Base-by-base conservation (phyloP, 30 jellyfish, hydroid and myxozoan species). In the Aurelia aurita complex sp. Pacific region DNA sequence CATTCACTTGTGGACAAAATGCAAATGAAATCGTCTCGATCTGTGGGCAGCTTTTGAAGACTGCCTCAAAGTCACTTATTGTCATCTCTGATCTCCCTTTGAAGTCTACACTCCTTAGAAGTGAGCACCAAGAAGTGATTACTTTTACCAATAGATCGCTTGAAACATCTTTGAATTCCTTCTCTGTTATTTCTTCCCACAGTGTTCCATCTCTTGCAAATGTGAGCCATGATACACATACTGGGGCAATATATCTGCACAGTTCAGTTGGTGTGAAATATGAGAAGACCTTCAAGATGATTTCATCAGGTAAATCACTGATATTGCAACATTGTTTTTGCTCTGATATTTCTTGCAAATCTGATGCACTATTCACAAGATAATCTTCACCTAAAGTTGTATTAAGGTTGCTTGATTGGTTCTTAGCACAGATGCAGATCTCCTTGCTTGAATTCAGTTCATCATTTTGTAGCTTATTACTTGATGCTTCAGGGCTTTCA, bases 171-270 rank as follows among this genome's bases (percentile, higher is more conserved):
- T 73, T 83, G 77, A 82, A 91, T 43, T 91, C 96, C n/a, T 61
- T 71, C 46, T 74, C 78, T 34, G 85, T 33, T 33, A 91, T 85
- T 19, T 23, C 89, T 33, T 75, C 85, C 97, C 97, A 91, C 34
- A 91, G 63, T 2, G 96, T 51, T 32, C 94, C 80, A 67, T 91
- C 97, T 64, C 90, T 88, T 0, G 97, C 86, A 34, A 75, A 77
- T 23, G 79, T 66, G 11, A 91, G 80, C 97, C 97, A 91, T 8
- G 87, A 10, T 15, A 76, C 70, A 60, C 97, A 91, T 13, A 91
- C 96, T 33, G 97, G 97, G 15, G 97, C 92, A 36, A 91, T 90
- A 85, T 77, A 91, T 46, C 86, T 76, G 65, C 97, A 91, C 17
- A 91, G 87, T 35, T 91, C 97, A 29, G 96, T 75, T 55, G 81